phyloP scores from a whole-genome alignment of 2,113 vertebrate genomes.

The Pterocles orientalis region DNA sequence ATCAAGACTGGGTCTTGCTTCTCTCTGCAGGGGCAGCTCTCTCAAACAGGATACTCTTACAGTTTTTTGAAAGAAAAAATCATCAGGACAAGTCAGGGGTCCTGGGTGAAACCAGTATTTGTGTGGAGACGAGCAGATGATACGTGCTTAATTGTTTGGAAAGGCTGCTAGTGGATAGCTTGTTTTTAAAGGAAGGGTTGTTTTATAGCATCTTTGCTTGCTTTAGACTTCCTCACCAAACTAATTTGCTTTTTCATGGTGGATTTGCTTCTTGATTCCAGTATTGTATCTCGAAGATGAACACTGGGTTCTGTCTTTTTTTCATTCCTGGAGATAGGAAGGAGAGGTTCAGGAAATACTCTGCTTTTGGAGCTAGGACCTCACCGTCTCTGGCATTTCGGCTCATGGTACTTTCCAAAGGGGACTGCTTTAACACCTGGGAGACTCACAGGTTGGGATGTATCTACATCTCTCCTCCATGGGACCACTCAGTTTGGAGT shows the following conservation, averaged over 20 bases:
- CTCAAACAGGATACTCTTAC: not conserved
- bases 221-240: not conserved
- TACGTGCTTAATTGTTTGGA: conserved; percentile 13
- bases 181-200: not conserved
- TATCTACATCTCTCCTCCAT: not conserved
- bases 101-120: not conserved
- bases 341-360: not conserved
- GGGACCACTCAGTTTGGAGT: not conserved
- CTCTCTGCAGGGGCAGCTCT: not conserved
- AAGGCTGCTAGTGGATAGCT: not conserved
- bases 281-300: not conserved
- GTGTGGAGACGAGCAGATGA: not conserved
- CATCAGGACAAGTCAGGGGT: not conserved
- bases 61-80: not conserved
- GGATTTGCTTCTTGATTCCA: not conserved
- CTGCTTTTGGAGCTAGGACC: not conserved
- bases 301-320: not conserved
- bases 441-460: not conserved
- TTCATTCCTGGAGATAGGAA: not conserved
- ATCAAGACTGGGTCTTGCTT: not conserved
- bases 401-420: not conserved
- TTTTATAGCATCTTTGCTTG: not conserved
- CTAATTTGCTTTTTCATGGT: not conserved
- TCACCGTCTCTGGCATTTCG: not conserved
- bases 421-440: not conserved